Percentiles rank a stretch among this genome's conserved stretches.
These are phyloP conservation scores for Gyps fulvus DNA, from an alignment of 2,113 vertebrate species.

Conservation along the genomic window DNA sequence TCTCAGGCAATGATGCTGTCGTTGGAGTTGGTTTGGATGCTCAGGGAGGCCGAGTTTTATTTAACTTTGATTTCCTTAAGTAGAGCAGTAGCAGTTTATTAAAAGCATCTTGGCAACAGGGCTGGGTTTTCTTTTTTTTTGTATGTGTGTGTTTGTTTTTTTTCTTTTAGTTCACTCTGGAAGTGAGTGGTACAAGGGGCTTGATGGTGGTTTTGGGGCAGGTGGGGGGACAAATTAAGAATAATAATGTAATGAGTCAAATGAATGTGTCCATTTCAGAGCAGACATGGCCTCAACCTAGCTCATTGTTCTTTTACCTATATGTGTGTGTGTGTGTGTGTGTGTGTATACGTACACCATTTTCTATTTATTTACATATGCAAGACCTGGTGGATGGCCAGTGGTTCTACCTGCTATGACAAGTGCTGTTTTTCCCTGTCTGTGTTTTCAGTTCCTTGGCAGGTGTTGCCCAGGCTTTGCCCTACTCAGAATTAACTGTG, in stretches of 20 bases:
- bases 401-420: neutral
- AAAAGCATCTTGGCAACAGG: neutral
- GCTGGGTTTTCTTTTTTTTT: neutral
- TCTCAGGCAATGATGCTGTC: neutral
- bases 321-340: too few species aligned
- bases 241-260: neutral
- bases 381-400: neutral
- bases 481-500: neutral
- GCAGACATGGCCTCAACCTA: neutral
- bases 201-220: neutral
- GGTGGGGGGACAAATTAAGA: neutral
- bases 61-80: neutral
- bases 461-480: neutral
- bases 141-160: neutral
- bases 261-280: neutral
- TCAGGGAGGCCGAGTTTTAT: neutral
- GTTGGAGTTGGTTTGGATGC: neutral
- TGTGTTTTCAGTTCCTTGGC: neutral
- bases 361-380: neutral
- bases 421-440: neutral
- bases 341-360: neutral
- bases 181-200: fast-evolving
- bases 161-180: neutral
- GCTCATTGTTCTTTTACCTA: neutral
- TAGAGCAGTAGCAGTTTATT: neutral